phyloP scores from a whole-genome alignment of 2,888 invertebrate genomes.

The Drosophila kambysellisi region DNA sequence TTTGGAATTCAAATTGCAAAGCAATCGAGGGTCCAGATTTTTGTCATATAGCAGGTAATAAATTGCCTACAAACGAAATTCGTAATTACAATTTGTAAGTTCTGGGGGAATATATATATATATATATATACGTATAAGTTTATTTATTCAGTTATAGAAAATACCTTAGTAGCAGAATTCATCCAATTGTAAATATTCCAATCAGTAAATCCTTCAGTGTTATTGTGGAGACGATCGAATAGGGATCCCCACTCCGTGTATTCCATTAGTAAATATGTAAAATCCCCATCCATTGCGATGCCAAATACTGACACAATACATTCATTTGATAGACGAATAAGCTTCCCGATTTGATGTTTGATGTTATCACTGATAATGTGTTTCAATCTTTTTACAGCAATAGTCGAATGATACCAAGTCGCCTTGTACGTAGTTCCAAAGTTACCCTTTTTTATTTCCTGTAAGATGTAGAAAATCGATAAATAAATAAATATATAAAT shows the following conservation, averaged over 20 bases:
- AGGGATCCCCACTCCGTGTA: neutral
- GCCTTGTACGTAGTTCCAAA: no score
- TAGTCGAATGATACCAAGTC: no score
- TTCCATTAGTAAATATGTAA: neutral
- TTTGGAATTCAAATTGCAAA: constrained; percentile 1
- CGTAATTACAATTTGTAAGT: no score
- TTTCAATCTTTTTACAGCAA: neutral
- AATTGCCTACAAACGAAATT: constrained; percentile 4
- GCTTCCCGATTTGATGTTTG: neutral
- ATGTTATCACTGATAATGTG: neutral
- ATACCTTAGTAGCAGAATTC: neutral
- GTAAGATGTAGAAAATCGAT: no score
- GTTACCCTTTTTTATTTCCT: no score
- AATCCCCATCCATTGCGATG: neutral
- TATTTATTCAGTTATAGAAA: neutral
- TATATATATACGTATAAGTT: neutral
- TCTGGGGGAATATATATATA: no score
- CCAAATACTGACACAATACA: neutral
- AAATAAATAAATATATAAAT: neutral
- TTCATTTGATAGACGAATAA: neutral
- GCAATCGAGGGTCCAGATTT: neutral
- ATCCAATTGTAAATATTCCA: rapidly evolving
- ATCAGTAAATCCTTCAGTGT: neutral
- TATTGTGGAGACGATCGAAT: neutral
- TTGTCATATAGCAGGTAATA: neutral